Conservation (phyloP, 2,888 invertebrate species). For the Ophion obscuratus region DNA sequence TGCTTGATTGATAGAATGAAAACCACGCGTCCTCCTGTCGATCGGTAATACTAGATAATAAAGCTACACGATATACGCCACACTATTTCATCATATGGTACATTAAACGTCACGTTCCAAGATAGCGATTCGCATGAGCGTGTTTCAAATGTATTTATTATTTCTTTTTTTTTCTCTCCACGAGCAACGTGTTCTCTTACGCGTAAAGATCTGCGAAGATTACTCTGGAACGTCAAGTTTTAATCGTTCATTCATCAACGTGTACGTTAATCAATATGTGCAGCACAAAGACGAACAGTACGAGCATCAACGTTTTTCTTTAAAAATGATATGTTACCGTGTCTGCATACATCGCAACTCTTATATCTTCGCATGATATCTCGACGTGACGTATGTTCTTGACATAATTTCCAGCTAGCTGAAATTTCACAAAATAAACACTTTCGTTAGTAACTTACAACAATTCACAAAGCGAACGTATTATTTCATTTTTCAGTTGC, state of each 20-base stretch:
- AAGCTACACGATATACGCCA: conserved; percentile 62
- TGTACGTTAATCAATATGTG: conserved; percentile 68
- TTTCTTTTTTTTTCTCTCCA: not conserved
- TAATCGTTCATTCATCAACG: conserved; percentile 47
- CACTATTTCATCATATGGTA: conserved; percentile 60
- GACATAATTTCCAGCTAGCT: conserved; percentile 98
- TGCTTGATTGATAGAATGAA: conserved; percentile 45
- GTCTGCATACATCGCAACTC: conserved; percentile 99
- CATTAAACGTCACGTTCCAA: conserved; percentile 43
- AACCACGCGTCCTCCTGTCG: conserved; percentile 49
- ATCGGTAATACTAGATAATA: conserved; percentile 58
- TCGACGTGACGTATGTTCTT: conserved; percentile 97
- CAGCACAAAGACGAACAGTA: conserved; percentile 68
- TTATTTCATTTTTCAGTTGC: not conserved
- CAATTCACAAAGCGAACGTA: not conserved
- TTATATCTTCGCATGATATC: conserved; percentile 97
- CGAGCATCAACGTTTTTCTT: conserved; percentile 64
- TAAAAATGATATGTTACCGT: conserved; percentile 88
- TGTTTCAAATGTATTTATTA: not conserved
- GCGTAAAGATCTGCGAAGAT: conserved; percentile 24
- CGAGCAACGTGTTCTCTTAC: not conserved
- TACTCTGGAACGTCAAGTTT: conserved; percentile 51
- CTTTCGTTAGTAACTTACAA: conserved; percentile 18
- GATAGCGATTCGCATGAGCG: conserved; percentile 11
- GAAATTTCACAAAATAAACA: conserved; percentile 73